Conservation (phyloP, 2,113 vertebrate species). For the Brienomyrus brachyistius region DNA sequence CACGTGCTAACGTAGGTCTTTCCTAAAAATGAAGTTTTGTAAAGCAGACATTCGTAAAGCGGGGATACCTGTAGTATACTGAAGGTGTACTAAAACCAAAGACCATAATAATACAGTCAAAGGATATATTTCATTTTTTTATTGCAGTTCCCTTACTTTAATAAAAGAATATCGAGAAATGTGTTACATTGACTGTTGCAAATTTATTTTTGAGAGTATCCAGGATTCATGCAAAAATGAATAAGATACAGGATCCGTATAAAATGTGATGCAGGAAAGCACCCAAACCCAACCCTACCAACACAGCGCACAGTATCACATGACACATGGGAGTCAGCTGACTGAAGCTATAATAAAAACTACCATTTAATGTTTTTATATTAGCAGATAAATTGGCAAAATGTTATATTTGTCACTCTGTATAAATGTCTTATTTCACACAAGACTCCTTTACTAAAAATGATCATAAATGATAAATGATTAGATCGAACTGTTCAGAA, state of each 20-base stretch:
- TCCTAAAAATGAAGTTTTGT: background rate
- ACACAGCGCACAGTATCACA: slow-evolving; percentile 27
- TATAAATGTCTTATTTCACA: background rate
- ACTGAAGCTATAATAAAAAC: slow-evolving; percentile 5
- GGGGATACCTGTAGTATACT: background rate
- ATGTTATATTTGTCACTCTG: background rate
- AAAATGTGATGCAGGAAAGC: background rate
- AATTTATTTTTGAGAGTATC: background rate
- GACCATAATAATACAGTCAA: background rate
- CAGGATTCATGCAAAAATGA: background rate
- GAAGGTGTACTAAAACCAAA: background rate
- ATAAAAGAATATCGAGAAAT: background rate
- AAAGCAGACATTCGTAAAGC: background rate
- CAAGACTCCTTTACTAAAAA: background rate
- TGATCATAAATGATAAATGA: background rate
- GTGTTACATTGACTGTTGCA: background rate
- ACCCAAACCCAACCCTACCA: background rate
- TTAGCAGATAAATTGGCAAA: background rate
- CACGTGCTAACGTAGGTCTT: background rate
- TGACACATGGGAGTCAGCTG: background rate
- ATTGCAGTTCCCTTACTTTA: background rate
- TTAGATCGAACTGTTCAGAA: background rate
- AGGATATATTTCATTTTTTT: background rate
- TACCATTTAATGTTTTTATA: background rate
- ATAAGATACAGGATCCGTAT: background rate